These are phyloP conservation scores for Tenodera sinensis DNA, from an alignment of 2,888 invertebrate genomes.

Conservation along the genomic window DNA sequence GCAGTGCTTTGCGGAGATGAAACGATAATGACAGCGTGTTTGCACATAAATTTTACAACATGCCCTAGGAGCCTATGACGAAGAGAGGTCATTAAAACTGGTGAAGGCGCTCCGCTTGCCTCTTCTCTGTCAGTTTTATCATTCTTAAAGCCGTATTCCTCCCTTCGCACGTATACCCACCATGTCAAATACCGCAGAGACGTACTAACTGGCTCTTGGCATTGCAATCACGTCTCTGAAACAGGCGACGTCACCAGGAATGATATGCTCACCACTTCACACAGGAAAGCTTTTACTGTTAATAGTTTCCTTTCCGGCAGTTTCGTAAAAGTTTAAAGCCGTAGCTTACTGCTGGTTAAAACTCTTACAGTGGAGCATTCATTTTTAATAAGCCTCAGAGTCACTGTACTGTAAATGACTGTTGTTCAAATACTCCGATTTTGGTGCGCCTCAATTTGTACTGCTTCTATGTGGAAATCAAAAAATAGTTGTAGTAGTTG, in stretches of 20 bases:
- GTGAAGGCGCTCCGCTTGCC: not conserved
- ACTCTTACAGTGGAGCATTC: not conserved
- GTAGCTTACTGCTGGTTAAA: not conserved
- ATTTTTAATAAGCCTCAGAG: not conserved
- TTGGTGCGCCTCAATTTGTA: too few relatives aligned
- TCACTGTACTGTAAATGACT: not conserved
- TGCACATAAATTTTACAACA: too few relatives aligned
- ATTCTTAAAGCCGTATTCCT: not conserved
- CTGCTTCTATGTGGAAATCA: too few relatives aligned
- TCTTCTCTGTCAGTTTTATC: not conserved
- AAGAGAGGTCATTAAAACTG: too few relatives aligned
- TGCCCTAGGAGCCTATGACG: too few relatives aligned
- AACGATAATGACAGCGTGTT: too few relatives aligned
- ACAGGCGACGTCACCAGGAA: not conserved
- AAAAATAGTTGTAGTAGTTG: too few relatives aligned
- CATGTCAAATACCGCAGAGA: not conserved
- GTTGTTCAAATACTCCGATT: not conserved
- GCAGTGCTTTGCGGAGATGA: too few relatives aligned
- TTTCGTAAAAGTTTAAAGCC: not conserved
- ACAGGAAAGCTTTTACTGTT: not conserved
- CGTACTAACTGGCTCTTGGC: not conserved
- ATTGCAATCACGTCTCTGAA: not conserved
- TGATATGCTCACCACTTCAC: not conserved
- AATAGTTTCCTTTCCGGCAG: not conserved
- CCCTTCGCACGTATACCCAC: not conserved